phyloP scores from a whole-genome alignment of 2,113 vertebrate species.

The Calyptomena viridis region DNA sequence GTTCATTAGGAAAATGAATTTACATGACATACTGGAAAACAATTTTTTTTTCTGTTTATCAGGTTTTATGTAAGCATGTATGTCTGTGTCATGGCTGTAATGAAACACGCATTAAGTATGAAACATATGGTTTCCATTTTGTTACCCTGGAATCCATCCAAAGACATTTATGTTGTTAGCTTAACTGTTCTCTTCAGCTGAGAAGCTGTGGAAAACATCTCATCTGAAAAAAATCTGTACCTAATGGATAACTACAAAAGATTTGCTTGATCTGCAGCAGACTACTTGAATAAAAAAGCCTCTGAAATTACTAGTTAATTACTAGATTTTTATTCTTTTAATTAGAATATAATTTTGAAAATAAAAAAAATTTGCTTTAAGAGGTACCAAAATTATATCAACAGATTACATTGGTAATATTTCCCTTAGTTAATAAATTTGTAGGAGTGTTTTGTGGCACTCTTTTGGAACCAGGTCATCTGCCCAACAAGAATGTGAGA shows the following conservation, averaged over 20 bases:
- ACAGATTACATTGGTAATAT: neutral
- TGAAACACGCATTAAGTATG: slow-evolving; percentile 50
- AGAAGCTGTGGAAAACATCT: slow-evolving; percentile 51
- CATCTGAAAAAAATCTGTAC: slow-evolving; percentile 59
- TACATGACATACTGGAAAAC: no score
- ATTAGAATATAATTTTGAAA: neutral
- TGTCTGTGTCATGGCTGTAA: slow-evolving; percentile 16
- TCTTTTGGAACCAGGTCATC: neutral
- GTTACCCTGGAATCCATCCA: slow-evolving; percentile 49
- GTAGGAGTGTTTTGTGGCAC: neutral
- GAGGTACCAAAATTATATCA: neutral
- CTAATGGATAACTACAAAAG: slow-evolving; percentile 13
- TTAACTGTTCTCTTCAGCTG: slow-evolving; percentile 52
- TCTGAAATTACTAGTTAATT: neutral
- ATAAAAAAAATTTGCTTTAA: neutral
- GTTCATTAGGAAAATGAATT: neutral
- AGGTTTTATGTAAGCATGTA: slow-evolving; percentile 13
- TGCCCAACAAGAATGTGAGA: neutral
- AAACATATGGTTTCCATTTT: slow-evolving; percentile 69
- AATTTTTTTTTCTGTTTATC: no score
- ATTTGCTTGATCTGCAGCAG: neutral
- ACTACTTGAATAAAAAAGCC: neutral
- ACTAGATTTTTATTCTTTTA: neutral
- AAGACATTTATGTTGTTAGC: slow-evolving; percentile 59
- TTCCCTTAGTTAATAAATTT: neutral